Evolutionary conservation across 2,888 invertebrate genomes (phyloP), one percentile per base, ranked within the genome.

Genomic region (Chydorus sphaericus): DNA sequence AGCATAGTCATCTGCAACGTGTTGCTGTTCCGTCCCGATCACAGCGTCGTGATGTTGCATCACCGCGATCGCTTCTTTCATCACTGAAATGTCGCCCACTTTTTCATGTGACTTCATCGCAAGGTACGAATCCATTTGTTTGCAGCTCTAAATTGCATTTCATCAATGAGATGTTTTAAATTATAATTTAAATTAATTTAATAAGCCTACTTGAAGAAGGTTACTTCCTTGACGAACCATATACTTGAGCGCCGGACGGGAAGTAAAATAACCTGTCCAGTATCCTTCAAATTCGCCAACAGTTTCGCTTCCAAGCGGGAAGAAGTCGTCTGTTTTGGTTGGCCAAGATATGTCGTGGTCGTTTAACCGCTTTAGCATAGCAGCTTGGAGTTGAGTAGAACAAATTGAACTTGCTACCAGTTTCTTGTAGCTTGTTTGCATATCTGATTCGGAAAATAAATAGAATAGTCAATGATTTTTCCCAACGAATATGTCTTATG

Each of bases 251-350:
- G 86, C 82, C 0, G 89, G 88, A 14, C 88, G 74, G 0, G 89
- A 89, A 0, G 85, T 83, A 65, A 81, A 91, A 65, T 87, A 91
- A 0, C 96, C 97, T 0, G 93, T 91, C 97, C 96, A 98, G 66
- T 82, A 96, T 0, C 87, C 76, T 64, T 90, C 83, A n/a, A n/a
- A n/a, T n/a, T n/a, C n/a, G n/a, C n/a, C n/a, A n/a, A n/a, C n/a
- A 0, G 81, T 77, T 65, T 85, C 85, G 54, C 84, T 84, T 1
- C 91, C 87, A 70, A 89, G 92, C 0, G 93, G 93, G 69, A 93
- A 90, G 73, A 91, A 92, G 65, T 93, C 93, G 62, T 91, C 89
- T 1, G 73, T 72, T 68, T 91, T 92, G 0, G 75, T 75, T 0
- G 82, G 75, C 73, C 85, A 80, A 0, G 78, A 76, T 8, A 80